A percentile compares a stretch with the other conserved stretches of the same genome.
Evolutionary conservation across 2,113 vertebrate species (phyloP).

Genomic region (Syrrhaptes paradoxus): DNA sequence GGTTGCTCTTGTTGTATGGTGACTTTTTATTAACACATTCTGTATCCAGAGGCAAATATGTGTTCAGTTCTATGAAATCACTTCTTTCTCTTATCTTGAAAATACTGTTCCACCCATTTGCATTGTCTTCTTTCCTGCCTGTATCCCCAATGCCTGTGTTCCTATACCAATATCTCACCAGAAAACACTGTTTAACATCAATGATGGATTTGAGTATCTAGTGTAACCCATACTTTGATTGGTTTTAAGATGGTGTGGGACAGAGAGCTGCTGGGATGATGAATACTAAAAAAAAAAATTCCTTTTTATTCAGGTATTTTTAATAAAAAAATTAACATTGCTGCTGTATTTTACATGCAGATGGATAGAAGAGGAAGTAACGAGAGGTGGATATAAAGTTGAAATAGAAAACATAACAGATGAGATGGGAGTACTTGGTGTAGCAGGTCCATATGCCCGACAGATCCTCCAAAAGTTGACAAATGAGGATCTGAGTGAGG

Average conservation of each 20-base stretch:
- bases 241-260: background rate
- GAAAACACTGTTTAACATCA: background rate
- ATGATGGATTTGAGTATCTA: background rate
- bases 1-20: background rate
- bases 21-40: background rate
- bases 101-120: background rate
- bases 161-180: background rate
- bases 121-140: background rate
- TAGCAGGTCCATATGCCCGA: conserved; percentile 88
- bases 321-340: background rate
- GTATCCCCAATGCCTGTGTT: background rate
- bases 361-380: conserved; percentile 88
- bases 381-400: conserved; percentile 78
- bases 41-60: background rate
- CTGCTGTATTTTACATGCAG: conserved; percentile 68
- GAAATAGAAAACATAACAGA: conserved; percentile 89
- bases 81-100: background rate
- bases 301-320: background rate
- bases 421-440: conserved; percentile 87
- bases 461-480: conserved; percentile 92
- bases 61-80: background rate
- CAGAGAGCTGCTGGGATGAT: background rate
- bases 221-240: background rate
- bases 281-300: background rate
- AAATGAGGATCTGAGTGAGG: conserved; percentile 85